phyloP scores from a whole-genome alignment of 2,113 vertebrate species.

The Chaetops frenatus region DNA sequence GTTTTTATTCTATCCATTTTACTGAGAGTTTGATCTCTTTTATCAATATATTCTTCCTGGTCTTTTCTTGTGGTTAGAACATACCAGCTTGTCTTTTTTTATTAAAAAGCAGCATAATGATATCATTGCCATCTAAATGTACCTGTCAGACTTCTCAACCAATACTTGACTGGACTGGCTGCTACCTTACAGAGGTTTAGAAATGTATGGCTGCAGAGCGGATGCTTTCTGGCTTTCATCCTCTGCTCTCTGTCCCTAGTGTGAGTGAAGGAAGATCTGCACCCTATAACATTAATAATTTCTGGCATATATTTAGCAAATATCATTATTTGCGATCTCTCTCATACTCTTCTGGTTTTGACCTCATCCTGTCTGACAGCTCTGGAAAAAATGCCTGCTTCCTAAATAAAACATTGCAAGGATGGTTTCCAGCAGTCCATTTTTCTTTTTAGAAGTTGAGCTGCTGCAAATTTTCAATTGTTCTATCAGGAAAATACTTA shows the following conservation, averaged over 20 bases:
- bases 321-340: conserved; percentile 7
- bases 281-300: conserved; percentile 13
- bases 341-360: background rate
- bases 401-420: background rate
- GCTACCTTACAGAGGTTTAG: background rate
- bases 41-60: background rate
- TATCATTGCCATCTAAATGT: background rate
- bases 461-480: background rate
- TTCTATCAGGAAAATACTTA: background rate
- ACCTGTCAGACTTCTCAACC: background rate
- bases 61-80: background rate
- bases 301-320: conserved; percentile 17
- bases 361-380: background rate
- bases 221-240: background rate
- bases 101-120: background rate
- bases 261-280: background rate
- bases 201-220: background rate
- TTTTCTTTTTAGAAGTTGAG: background rate
- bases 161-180: background rate
- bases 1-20: background rate
- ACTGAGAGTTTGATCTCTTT: background rate
- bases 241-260: background rate
- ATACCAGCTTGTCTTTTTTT: background rate
- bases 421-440: background rate
- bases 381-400: background rate